Conservation (phyloP, 2,888 invertebrate genomes). For the Dicyrtoma fusca region DNA sequence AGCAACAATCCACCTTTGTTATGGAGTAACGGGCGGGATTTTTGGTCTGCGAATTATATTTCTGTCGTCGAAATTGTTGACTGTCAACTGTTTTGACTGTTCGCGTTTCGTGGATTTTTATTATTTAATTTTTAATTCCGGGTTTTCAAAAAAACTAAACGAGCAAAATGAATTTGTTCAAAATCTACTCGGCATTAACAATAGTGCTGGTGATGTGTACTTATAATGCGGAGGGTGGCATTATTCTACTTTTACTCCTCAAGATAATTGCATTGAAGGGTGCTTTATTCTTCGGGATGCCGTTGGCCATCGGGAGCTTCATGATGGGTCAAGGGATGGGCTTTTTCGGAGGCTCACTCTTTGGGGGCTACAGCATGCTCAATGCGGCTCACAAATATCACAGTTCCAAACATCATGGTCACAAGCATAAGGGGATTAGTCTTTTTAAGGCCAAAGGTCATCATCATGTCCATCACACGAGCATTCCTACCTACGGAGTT, state of each 20-base stretch:
- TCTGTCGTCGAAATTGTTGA: background rate
- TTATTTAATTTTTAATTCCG: background rate
- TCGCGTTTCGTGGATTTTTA: background rate
- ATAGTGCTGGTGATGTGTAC: slow-evolving; percentile 31
- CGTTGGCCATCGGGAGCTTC: slow-evolving; percentile 34
- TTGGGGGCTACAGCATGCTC: slow-evolving; percentile 30
- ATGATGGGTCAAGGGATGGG: slow-evolving; percentile 38
- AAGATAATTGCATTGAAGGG: slow-evolving; percentile 38
- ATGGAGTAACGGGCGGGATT: too few relatives aligned
- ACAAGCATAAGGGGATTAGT: background rate
- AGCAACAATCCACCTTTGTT: too few relatives aligned
- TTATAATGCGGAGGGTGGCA: slow-evolving; percentile 37
- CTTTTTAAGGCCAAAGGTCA: background rate
- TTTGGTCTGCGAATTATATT: background rate
- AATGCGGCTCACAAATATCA: slow-evolving; percentile 33
- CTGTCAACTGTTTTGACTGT: background rate
- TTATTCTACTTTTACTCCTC: slow-evolving; percentile 29
- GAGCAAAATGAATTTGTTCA: slow-evolving; percentile 37
- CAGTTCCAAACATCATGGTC: background rate
- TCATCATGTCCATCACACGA: background rate
- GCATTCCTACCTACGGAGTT: background rate
- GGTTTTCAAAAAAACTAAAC: background rate
- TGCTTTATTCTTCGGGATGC: slow-evolving; percentile 35
- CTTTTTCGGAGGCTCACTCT: slow-evolving; percentile 32
- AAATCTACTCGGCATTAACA: slow-evolving; percentile 27